These are phyloP conservation scores for Sesamia inferens DNA, from an alignment of 2,888 invertebrate genomes.

Conservation along the genomic window DNA sequence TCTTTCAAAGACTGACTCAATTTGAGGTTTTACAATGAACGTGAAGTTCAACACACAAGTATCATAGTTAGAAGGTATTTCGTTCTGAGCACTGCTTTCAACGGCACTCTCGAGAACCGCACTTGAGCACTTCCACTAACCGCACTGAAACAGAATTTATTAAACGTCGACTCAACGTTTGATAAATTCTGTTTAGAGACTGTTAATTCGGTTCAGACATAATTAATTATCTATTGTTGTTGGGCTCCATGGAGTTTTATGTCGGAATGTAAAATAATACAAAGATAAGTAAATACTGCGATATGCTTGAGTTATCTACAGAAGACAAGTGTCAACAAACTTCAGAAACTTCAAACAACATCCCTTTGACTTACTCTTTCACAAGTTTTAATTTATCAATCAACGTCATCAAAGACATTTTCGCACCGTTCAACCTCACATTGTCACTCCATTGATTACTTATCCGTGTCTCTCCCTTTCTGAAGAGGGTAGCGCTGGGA, in stretches of 20 bases:
- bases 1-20: background rate
- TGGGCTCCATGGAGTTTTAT: background rate
- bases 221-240: background rate
- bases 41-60: background rate
- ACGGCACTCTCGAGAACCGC: no score
- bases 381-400: background rate
- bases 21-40: background rate
- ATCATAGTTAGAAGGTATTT: no score
- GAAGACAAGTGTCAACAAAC: background rate
- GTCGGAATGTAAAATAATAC: background rate
- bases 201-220: background rate
- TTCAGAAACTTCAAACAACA: background rate
- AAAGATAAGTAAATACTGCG: background rate
- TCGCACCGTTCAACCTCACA: background rate
- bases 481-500: conserved; percentile 44
- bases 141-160: background rate
- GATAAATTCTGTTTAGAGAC: no score
- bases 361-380: background rate
- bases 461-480: conserved; percentile 32
- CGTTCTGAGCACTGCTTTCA: no score
- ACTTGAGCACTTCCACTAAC: no score
- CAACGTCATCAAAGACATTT: background rate
- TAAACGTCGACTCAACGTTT: background rate
- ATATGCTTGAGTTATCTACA: background rate
- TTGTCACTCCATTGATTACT: conserved; percentile 35